phyloP scores from a whole-genome alignment of 2,797 vertebrate genomes.

The Phalloptychus januarius region DNA sequence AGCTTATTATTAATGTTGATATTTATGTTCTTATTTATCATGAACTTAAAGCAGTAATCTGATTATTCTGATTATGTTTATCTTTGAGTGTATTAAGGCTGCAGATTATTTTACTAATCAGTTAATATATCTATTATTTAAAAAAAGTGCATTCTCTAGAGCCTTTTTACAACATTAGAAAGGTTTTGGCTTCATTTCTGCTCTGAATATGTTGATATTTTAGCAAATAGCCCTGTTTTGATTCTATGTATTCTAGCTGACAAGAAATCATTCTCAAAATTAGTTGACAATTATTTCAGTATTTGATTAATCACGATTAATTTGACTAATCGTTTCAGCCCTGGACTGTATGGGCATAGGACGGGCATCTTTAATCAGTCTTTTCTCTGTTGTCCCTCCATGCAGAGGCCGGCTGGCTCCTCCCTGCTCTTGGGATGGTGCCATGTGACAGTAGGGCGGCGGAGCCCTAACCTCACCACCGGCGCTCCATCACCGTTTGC shows the following conservation, averaged over 20 bases:
- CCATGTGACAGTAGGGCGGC: constrained; percentile 72
- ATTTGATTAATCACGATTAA: no score
- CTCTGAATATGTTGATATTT: no score
- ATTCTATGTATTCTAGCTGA: no score
- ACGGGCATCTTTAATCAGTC: neutral
- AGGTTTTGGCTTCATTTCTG: no score
- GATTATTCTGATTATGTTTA: neutral
- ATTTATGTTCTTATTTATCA: neutral
- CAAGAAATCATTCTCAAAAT: no score
- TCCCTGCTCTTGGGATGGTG: constrained; percentile 75
- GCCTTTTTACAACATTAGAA: no score
- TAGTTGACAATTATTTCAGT: no score
- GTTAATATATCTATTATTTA: no score
- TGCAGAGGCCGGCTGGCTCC: constrained; percentile 61
- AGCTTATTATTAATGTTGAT: neutral
- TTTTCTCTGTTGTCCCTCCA: neutral
- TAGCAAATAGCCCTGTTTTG: no score
- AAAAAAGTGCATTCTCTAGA: no score
- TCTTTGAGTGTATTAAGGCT: neutral
- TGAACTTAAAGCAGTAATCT: neutral
- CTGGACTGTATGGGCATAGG: neutral
- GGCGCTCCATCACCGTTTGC: constrained; percentile 32
- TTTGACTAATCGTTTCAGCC: neutral
- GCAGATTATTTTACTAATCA: no score
- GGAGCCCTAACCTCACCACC: constrained; percentile 68